Evolutionary conservation across 2,888 invertebrate species (phyloP).

Genomic region (Bembecia ichneumoniformis): DNA sequence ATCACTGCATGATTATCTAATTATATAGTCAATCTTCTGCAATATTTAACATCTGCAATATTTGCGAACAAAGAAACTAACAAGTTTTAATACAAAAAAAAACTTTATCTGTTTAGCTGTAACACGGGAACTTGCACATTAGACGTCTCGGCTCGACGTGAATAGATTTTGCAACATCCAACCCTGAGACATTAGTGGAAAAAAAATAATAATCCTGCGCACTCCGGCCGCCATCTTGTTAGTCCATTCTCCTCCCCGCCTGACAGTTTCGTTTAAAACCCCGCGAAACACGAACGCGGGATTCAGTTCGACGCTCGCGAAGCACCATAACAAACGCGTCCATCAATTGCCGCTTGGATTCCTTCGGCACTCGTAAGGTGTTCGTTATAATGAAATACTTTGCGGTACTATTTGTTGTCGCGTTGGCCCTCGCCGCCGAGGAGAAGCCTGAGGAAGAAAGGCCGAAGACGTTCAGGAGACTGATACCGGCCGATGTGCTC

Average conservation of each 20-base stretch:
- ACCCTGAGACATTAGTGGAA: conserved; percentile 31
- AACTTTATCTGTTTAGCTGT: too few relatives aligned
- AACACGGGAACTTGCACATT: too few relatives aligned
- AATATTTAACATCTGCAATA: too few relatives aligned
- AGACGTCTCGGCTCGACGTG: too few relatives aligned
- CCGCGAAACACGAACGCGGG: conserved; percentile 35
- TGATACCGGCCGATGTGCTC: conserved; percentile 91
- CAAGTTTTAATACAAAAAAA: too few relatives aligned
- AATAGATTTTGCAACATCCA: conserved; percentile 13
- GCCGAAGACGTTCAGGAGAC: conserved; percentile 82
- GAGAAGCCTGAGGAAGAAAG: conserved; percentile 71
- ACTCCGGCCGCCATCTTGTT: conserved; percentile 18
- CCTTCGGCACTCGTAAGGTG: conserved; percentile 35
- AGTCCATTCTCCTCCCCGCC: conserved; percentile 51
- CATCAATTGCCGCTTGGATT: conserved; percentile 29
- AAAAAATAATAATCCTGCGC: conserved; percentile 11
- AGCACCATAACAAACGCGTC: conserved; percentile 34
- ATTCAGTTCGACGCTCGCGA: conserved; percentile 55
- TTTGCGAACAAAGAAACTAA: too few relatives aligned
- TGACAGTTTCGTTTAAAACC: conserved; percentile 40
- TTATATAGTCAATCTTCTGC: too few relatives aligned
- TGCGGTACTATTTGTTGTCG: conserved; percentile 63
- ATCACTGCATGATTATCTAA: too few relatives aligned
- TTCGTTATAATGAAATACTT: conserved; percentile 70
- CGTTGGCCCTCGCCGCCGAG: conserved; percentile 69